These are phyloP conservation scores for Aporrectodea caliginosa DNA, from an alignment of 1,140 invertebrate genomes.

Conservation along the genomic window DNA sequence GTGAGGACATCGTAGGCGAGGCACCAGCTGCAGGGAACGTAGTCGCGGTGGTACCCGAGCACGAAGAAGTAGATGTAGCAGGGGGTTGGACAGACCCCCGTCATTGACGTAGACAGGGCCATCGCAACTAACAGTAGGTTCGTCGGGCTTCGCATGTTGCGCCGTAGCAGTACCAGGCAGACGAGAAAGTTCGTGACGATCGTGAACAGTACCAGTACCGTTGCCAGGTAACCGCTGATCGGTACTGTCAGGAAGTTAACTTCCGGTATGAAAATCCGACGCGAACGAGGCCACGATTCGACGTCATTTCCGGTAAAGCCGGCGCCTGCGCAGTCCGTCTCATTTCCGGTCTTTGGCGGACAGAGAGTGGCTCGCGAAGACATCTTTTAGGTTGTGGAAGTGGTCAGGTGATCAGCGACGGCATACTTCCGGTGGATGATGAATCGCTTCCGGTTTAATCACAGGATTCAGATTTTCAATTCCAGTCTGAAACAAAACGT, in stretches of 20 bases:
- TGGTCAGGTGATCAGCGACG: too few species aligned
- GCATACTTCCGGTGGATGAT: too few species aligned
- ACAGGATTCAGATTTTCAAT: too few species aligned
- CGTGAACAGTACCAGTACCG: slow-evolving; percentile 75
- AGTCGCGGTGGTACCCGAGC: background rate
- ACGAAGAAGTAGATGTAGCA: slow-evolving; percentile 20
- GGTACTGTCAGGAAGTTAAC: background rate
- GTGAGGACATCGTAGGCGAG: slow-evolving; percentile 41
- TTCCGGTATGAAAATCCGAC: background rate
- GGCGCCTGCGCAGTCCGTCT: background rate
- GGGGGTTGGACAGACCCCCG: slow-evolving; percentile 76
- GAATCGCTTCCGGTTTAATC: too few species aligned
- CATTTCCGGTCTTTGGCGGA: too few species aligned
- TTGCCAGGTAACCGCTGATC: slow-evolving; percentile 59
- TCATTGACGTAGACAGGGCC: slow-evolving; percentile 70
- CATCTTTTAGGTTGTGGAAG: too few species aligned
- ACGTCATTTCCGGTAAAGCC: background rate
- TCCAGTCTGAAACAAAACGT: too few species aligned
- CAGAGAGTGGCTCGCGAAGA: too few species aligned
- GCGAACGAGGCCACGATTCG: background rate
- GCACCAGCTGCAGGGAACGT: slow-evolving; percentile 14
- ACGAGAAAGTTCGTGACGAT: slow-evolving; percentile 72
- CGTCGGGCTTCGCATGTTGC: slow-evolving; percentile 69
- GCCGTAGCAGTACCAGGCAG: slow-evolving; percentile 68
- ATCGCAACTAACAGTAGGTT: slow-evolving; percentile 71